Evolutionary conservation across 2,113 vertebrate genomes (phyloP), one percentile per base, ranked within the genome.

Genomic region (Chitala chitala): DNA sequence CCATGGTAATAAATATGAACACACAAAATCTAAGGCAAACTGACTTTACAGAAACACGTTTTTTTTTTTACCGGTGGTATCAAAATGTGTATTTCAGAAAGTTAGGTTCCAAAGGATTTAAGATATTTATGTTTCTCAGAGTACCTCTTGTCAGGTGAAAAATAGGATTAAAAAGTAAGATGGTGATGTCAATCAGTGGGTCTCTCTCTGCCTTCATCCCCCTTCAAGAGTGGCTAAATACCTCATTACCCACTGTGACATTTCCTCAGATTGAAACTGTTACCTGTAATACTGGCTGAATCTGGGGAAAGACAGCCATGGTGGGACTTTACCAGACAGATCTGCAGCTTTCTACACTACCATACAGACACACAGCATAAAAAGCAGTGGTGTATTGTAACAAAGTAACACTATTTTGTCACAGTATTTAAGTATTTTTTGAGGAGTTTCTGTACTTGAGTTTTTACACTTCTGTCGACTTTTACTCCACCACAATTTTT

Each of bases 191-290:
- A 69, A 51, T 36, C 68, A 69, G 68, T 13, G 22, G 13, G 15
- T 26, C 29, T 36, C 17, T 33, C 22, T 20, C 15, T 24, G 7
- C 24, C 24, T 31, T 13, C 10, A 3, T 46, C 68, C 17, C 48
- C 68, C 48, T 6, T 51, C 13, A 29, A 53, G 68, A 20, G 3
- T 4, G 29, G 29, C 68, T 69, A 51, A 69, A 69, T 69, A 69
- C 33, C 68, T 50, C 65, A 51, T 69, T 31, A 69, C 24, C 31
- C 24, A 29, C 10, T 22, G 42, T 48, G 65, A 24, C 46, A 53
- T 53, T 69, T 17, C 48, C 13, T 1, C 48, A 53, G 68, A 69
- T 31, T 69, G 68, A 69, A n/a, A 51, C n/a, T 24, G 44, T 13
- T 33, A 26, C 5, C 42, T 29, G 8, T 69, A 33, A 33, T 51